phyloP scores from a whole-genome alignment of 2,113 vertebrate species.

The Bujurquina vittata region DNA sequence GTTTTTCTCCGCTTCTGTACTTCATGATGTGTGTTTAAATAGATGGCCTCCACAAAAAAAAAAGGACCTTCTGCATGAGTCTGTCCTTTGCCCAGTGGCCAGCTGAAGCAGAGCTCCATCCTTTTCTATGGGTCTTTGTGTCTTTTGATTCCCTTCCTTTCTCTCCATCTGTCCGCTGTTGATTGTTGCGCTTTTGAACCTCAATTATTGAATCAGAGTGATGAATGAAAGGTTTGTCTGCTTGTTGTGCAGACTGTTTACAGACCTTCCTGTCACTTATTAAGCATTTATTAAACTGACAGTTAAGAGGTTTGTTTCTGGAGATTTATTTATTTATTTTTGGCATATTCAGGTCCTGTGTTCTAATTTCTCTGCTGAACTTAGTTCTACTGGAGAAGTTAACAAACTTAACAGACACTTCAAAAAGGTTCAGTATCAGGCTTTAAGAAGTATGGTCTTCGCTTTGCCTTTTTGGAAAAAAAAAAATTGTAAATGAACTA shows the following conservation, averaged over 20 bases:
- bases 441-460: too few relatives aligned
- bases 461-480: too few relatives aligned
- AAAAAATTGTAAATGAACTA: too few relatives aligned
- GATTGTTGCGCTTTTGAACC: conserved; percentile 7
- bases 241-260: neutral
- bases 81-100: conserved; percentile 34
- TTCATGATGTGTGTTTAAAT: neutral
- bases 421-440: too few relatives aligned
- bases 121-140: conserved; percentile 29
- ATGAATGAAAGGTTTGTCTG: conserved; percentile 13
- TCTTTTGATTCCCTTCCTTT: conserved; percentile 34
- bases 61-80: neutral
- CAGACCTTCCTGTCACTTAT: neutral
- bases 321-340: too few relatives aligned
- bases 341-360: too few relatives aligned
- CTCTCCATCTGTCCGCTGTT: conserved; percentile 24
- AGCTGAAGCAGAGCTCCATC: conserved; percentile 23
- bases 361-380: too few relatives aligned
- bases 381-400: too few relatives aligned
- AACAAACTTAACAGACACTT: too few relatives aligned
- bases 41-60: too few relatives aligned
- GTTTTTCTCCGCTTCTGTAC: neutral
- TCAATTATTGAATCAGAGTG: neutral
- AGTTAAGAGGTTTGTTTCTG: too few relatives aligned
- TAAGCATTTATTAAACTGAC: too few relatives aligned